Conservation (phyloP, 2,888 invertebrate species). For the Parnassius mnemosyne region DNA sequence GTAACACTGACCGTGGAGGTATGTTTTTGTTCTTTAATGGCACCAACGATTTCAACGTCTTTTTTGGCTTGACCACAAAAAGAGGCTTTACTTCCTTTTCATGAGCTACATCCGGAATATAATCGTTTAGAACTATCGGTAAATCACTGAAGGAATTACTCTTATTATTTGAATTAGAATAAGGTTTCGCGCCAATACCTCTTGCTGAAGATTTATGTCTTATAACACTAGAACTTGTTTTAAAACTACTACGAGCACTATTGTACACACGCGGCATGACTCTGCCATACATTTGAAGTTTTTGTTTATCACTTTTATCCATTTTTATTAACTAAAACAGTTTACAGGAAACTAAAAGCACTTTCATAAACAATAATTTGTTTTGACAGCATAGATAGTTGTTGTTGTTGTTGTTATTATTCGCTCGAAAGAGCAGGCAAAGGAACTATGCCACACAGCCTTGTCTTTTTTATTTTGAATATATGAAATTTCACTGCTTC, state of each 20-base stretch:
- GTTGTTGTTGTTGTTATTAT: too few species aligned
- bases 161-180: conserved; percentile 50
- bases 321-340: conserved; percentile 29
- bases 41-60: conserved; percentile 61
- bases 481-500: too few species aligned
- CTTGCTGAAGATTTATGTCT: conserved; percentile 55
- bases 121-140: conserved; percentile 63
- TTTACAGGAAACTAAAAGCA: not conserved
- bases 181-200: conserved; percentile 60
- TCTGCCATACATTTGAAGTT: conserved; percentile 52
- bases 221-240: conserved; percentile 51
- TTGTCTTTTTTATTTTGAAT: too few species aligned
- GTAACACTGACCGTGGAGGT: conserved; percentile 40
- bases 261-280: conserved; percentile 65
- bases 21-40: conserved; percentile 41
- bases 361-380: conserved; percentile 16
- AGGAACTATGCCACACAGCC: too few species aligned
- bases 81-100: conserved; percentile 43
- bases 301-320: conserved; percentile 37
- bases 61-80: conserved; percentile 59
- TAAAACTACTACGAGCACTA: conserved; percentile 44
- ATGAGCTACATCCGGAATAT: conserved; percentile 41
- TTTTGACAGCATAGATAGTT: too few species aligned
- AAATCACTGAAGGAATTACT: conserved; percentile 59
- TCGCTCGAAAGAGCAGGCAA: too few species aligned